These are phyloP conservation scores for Aradus depressus DNA, from an alignment of 2,888 invertebrate species.

Conservation along the genomic window DNA sequence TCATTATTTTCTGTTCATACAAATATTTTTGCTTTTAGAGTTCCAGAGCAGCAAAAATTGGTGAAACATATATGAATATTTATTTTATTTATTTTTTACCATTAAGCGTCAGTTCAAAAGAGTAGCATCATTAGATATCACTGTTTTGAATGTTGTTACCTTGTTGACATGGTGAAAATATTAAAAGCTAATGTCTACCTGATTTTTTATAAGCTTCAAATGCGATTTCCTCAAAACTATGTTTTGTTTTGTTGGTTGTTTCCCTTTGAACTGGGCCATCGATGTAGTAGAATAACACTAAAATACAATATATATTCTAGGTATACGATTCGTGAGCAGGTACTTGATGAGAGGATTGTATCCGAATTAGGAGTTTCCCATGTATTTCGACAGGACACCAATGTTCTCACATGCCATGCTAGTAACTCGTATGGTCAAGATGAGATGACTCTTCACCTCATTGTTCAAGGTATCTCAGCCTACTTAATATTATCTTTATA, in stretches of 20 bases:
- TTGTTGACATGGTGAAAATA: no score
- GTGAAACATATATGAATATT: no score
- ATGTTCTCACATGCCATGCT: constrained; percentile 75
- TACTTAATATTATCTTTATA: no score
- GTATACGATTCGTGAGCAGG: constrained; percentile 64
- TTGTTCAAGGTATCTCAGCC: constrained; percentile 85
- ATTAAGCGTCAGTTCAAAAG: background rate
- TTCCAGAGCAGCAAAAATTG: no score
- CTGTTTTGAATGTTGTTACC: no score
- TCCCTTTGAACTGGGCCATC: no score
- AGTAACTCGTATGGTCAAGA: constrained; percentile 84
- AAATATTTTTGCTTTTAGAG: no score
- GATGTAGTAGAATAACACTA: no score
- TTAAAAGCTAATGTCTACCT: no score
- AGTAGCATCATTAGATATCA: background rate
- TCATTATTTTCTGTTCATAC: no score
- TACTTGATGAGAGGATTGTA: constrained; percentile 66
- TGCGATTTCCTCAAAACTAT: background rate
- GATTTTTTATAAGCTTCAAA: background rate
- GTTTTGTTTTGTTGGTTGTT: background rate
- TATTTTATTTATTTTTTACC: background rate
- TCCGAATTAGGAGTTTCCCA: constrained; percentile 76
- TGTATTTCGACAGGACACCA: constrained; percentile 78
- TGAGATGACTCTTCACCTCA: constrained; percentile 78
- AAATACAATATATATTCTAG: constrained; percentile 36